These are phyloP conservation scores for Carapus acus DNA, from an alignment of 2,797 vertebrate species.

Conservation along the genomic window DNA sequence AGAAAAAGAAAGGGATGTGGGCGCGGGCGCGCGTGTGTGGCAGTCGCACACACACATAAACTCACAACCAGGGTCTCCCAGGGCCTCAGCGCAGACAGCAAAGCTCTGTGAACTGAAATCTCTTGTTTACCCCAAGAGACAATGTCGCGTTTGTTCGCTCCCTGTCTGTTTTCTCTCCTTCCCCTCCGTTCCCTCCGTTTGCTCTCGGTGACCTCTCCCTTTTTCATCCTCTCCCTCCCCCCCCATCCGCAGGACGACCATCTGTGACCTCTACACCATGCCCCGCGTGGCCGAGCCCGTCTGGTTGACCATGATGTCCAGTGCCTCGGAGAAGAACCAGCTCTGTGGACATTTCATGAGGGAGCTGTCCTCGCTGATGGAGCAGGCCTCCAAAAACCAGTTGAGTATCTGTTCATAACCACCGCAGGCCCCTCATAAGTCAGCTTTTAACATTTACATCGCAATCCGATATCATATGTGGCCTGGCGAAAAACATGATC, in stretches of 20 bases:
- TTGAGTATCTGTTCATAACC: slow-evolving; percentile 65
- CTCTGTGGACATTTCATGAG: slow-evolving; percentile 96
- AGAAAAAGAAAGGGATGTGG: slow-evolving; percentile 28
- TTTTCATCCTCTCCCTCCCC: slow-evolving; percentile 41
- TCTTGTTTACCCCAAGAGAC: slow-evolving; percentile 65
- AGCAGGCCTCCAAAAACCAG: slow-evolving; percentile 98
- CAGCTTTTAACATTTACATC: too few species aligned
- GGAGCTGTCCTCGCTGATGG: slow-evolving; percentile 90
- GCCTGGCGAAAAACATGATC: too few species aligned
- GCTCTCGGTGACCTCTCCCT: slow-evolving; percentile 30
- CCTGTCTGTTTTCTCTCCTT: slow-evolving; percentile 43
- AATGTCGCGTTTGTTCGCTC: slow-evolving; percentile 62
- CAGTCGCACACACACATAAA: slow-evolving; percentile 26
- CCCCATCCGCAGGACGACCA: slow-evolving; percentile 79
- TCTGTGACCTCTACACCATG: slow-evolving; percentile 98
- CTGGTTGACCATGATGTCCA: slow-evolving; percentile 98
- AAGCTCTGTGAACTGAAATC: slow-evolving; percentile 64
- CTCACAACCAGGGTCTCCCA: slow-evolving; percentile 61
- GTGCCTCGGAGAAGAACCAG: slow-evolving; percentile 90
- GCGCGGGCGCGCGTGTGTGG: slow-evolving; percentile 17
- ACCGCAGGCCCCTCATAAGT: neutral
- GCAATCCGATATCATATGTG: too few species aligned
- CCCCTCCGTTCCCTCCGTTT: slow-evolving; percentile 31
- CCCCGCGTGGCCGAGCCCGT: slow-evolving; percentile 94
- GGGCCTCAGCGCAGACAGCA: slow-evolving; percentile 54